Conservation (phyloP, 2,113 vertebrate species). For the Scartelaos histophorus region DNA sequence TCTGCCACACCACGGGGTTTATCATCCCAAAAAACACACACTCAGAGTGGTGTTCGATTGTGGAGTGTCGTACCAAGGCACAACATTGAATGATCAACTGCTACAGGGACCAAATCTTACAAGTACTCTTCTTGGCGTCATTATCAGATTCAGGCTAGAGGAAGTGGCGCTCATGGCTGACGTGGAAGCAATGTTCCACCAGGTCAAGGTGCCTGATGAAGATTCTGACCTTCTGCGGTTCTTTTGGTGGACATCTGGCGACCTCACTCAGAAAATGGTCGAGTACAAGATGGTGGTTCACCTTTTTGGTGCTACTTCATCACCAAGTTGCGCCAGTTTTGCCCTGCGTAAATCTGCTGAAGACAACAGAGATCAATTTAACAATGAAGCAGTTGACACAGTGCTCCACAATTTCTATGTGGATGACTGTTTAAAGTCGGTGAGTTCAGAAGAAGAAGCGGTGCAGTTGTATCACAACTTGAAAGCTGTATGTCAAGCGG, state of each 20-base stretch:
- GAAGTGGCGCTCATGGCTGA: not conserved
- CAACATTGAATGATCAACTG: not conserved
- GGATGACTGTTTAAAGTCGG: slow-evolving; percentile 2
- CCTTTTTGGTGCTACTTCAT: not conserved
- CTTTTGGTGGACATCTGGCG: not conserved
- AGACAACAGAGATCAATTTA: not conserved
- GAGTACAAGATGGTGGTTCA: not conserved
- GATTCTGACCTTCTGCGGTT: not conserved
- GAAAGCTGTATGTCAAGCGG: not conserved
- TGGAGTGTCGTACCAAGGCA: not conserved
- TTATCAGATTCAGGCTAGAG: too few relatives aligned
- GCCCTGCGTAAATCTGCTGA: not conserved
- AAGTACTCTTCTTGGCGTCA: not conserved
- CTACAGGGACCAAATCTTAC: not conserved
- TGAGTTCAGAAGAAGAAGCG: not conserved
- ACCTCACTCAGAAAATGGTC: not conserved
- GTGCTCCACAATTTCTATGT: too few relatives aligned
- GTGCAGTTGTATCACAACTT: not conserved
- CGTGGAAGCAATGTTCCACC: not conserved
- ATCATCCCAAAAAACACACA: not conserved
- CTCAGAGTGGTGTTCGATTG: not conserved
- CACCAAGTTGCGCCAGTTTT: not conserved
- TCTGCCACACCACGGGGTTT: not conserved
- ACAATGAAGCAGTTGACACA: too few relatives aligned
- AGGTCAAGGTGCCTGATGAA: not conserved